Evolutionary conservation across 2,888 invertebrate species (phyloP).

Genomic region (Melieria omissa): DNA sequence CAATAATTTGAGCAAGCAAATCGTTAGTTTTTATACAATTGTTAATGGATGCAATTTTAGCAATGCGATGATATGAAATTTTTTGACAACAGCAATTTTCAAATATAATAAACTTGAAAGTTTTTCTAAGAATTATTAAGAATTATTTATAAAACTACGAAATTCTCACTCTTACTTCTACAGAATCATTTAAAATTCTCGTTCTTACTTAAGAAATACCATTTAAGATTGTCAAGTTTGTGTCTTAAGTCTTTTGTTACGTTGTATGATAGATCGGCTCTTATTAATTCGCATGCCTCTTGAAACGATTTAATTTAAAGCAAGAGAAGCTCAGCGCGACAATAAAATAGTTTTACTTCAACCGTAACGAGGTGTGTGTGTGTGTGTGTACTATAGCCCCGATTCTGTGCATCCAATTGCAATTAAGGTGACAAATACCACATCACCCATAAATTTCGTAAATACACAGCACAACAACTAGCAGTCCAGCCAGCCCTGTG

Average conservation of each 20-base stretch:
- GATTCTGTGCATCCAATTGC: constrained; percentile 37
- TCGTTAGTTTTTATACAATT: no score
- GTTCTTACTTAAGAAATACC: background rate
- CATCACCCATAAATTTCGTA: constrained; percentile 13
- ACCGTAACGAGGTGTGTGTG: background rate
- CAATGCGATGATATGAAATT: no score
- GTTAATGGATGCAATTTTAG: no score
- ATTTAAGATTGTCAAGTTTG: constrained; percentile 17
- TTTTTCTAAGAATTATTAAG: no score
- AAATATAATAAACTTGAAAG: no score
- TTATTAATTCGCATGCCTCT: constrained; percentile 44
- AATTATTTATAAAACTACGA: background rate
- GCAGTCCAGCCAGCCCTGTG: no score
- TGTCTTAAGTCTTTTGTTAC: constrained; percentile 41
- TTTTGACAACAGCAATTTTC: no score
- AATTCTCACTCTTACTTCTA: background rate
- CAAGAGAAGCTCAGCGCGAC: constrained; percentile 18
- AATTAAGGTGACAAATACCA: constrained; percentile 49
- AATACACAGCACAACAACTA: no score
- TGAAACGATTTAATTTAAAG: constrained; percentile 18
- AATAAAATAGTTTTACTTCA: background rate
- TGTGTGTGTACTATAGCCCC: background rate
- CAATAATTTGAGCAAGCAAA: no score
- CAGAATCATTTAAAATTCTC: background rate
- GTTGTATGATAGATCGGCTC: constrained; percentile 43